Evolutionary conservation across 2,113 vertebrate genomes (phyloP).

Genomic region (Thamnophis sirtalis): DNA sequence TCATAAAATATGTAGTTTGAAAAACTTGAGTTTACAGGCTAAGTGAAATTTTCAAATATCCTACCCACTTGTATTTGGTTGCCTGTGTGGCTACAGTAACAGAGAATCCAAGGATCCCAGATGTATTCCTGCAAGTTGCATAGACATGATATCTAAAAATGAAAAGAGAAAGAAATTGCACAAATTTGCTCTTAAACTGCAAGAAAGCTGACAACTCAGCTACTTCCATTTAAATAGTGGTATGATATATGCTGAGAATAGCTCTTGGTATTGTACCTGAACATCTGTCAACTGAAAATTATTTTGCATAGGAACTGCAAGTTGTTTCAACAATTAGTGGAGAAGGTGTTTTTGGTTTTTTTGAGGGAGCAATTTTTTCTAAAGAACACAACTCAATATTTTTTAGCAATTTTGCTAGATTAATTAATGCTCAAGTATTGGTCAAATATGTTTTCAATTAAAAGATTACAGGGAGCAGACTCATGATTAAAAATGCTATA

Average conservation of each 20-base stretch:
- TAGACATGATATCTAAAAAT: slow-evolving; percentile 89
- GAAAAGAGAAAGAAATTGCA: not conserved
- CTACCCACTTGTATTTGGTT: slow-evolving; percentile 88
- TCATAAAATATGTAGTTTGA: not conserved
- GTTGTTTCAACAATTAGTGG: not conserved
- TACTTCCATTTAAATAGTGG: not conserved
- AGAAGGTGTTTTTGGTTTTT: not conserved
- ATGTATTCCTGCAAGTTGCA: slow-evolving; percentile 91
- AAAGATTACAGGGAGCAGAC: not conserved
- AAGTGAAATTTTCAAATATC: not conserved
- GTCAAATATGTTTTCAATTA: not conserved
- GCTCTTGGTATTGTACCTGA: not conserved
- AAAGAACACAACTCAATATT: not conserved
- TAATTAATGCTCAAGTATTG: not conserved
- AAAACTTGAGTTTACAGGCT: not conserved
- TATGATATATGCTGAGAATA: not conserved
- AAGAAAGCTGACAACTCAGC: not conserved
- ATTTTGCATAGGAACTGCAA: not conserved
- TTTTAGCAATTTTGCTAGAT: not conserved
- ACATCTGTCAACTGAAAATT: not conserved
- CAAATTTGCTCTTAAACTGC: not conserved
- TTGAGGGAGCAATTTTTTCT: not conserved
- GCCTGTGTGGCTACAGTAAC: slow-evolving; percentile 95
- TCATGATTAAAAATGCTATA: not conserved
- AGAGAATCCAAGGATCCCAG: slow-evolving; percentile 92